Percentiles rank a stretch among this genome's conserved stretches.
Conservation (phyloP, 2,113 vertebrate genomes). For the Sprattus sprattus region DNA sequence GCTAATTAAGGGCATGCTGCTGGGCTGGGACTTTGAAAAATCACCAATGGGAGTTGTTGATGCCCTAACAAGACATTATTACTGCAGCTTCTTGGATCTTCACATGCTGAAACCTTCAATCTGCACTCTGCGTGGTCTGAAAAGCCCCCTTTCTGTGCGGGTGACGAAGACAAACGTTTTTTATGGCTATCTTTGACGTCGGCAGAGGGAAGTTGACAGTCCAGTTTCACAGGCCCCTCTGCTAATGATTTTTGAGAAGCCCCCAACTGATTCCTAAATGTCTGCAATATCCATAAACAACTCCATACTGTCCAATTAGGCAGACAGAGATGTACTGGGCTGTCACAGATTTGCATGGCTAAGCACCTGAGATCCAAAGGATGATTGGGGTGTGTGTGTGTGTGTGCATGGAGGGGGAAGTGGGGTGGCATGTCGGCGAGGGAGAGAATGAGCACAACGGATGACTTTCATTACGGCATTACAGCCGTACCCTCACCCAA, state of each 20-base stretch:
- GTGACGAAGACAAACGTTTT: conserved; percentile 71
- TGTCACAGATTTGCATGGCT: conserved; percentile 99
- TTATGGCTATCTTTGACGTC: conserved; percentile 63
- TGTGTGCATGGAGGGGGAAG: conserved; percentile 63
- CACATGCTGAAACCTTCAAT: conserved; percentile 64
- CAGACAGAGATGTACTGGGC: conserved; percentile 93
- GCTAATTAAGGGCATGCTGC: conserved; percentile 59
- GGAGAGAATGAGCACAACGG: conserved; percentile 81
- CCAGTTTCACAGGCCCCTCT: conserved; percentile 84
- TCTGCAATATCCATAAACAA: conserved; percentile 98
- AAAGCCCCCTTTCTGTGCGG: conserved; percentile 48
- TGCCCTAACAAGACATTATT: conserved; percentile 58
- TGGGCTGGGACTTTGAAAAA: conserved; percentile 41
- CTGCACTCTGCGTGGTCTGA: conserved; percentile 54
- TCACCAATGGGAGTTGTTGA: conserved; percentile 35
- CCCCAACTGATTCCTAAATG: conserved; percentile 96
- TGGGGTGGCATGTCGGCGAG: conserved; percentile 77
- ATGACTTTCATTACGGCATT: conserved; percentile 96
- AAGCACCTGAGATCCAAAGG: conserved; percentile 89
- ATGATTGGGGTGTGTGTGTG: conserved; percentile 70
- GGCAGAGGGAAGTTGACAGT: conserved; percentile 81
- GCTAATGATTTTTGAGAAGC: conserved; percentile 97
- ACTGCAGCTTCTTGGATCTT: conserved; percentile 37
- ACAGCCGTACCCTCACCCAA: conserved; percentile 89
- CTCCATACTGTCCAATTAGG: conserved; percentile 98